Evolutionary conservation across 2,888 invertebrate species (phyloP).

Genomic region (Cistogaster globosa): DNA sequence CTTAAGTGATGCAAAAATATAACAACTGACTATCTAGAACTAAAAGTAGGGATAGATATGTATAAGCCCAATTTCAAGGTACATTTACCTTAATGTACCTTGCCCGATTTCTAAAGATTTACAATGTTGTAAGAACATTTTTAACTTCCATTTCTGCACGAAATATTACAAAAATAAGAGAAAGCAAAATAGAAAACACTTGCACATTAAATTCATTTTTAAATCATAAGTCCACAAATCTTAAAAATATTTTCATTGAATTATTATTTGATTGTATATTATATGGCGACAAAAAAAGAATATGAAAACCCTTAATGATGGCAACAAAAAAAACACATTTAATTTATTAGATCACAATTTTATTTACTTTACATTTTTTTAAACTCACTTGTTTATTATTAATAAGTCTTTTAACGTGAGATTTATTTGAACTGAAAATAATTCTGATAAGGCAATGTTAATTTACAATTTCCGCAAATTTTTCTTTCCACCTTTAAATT

Average conservation of each 20-base stretch:
- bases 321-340: neutral
- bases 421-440: constrained; percentile 7
- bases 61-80: neutral
- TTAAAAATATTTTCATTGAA: neutral
- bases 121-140: neutral
- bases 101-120: too few relatives aligned
- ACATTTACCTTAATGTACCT: too few relatives aligned
- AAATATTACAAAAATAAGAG: constrained; percentile 14
- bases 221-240: constrained; percentile 24
- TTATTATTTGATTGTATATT: neutral
- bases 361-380: neutral
- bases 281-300: too few relatives aligned
- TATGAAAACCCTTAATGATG: constrained; percentile 42
- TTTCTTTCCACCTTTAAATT: constrained; percentile 39
- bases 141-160: too few relatives aligned
- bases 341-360: neutral
- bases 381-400: constrained; percentile 51
- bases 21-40: neutral
- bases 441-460: constrained; percentile 56
- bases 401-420: neutral
- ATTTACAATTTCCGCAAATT: constrained; percentile 40
- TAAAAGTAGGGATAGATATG: neutral
- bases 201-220: neutral
- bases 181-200: constrained; percentile 22
- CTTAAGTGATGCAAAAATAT: neutral